Base-by-base conservation (phyloP, 1,140 invertebrate genomes). In the Pissodes strobi region DNA sequence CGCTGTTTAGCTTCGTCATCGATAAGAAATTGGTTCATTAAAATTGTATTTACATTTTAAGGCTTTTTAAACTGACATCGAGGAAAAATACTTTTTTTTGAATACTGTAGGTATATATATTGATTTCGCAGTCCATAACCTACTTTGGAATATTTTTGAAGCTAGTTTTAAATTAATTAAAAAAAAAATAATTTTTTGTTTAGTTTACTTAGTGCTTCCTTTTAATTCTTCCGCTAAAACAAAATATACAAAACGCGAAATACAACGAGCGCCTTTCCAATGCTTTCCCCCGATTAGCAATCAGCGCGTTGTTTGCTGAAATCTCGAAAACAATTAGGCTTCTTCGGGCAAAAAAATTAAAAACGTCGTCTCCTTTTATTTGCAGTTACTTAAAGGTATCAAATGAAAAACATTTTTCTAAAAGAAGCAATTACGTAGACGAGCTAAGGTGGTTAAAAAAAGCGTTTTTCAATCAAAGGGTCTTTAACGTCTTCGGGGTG, bases 401-500 rank as follows among this genome's bases (percentile, higher is more conserved):
- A 66, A 56, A 68, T 60, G 46, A 62, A 63, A 53, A 25, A 64
- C 38, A 64, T 70, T 68, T 66, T 70, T 66, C 22, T 46, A 64
- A 46, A 46, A 61, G 64, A 72, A 72, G 55, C 69, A 72, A 72
- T 72, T 72, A 72, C 66, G 65, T 64, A 59, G 63, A 65, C 59
- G 67, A 66, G 58, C 63, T 62, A 72, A 70, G 68, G 68, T 66
- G 69, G 64, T 62, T 65, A 46, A 45, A 68, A 51, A 66, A 69
- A 68, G 64, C 66, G 71, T 71, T 71, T 73, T 73, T 73, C 71
- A 73, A 73, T 73, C 71, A 73, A 58, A 58, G 66, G 69, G 71
- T 72, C 69, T 72, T 72, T 72, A 72, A 69, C 70, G 66, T 71
- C 71, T 73, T 71, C 69, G 69, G 63, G n/a, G 67, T 69, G 69